Evolutionary conservation across 2,888 invertebrate species (phyloP).

Genomic region (Melolontha melolontha): DNA sequence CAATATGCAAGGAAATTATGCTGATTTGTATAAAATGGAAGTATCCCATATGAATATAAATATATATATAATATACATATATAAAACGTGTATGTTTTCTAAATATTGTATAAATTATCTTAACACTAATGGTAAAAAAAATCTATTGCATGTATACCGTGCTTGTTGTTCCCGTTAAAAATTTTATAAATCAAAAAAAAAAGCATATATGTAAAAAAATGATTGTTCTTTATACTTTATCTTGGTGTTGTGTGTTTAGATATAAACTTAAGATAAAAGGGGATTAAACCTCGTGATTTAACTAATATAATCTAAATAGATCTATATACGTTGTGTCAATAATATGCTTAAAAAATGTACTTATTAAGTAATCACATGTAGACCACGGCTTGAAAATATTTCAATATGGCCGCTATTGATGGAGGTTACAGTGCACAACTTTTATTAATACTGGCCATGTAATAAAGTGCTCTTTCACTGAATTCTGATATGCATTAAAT

Average conservation of each 20-base stretch:
- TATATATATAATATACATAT: slow-evolving; percentile 45
- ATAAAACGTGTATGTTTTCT: slow-evolving; percentile 53
- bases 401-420: slow-evolving; percentile 55
- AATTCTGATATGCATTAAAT: slow-evolving; percentile 11
- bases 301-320: slow-evolving; percentile 43
- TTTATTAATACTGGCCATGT: slow-evolving; percentile 52
- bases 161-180: slow-evolving; percentile 63
- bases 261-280: slow-evolving; percentile 52
- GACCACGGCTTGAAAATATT: slow-evolving; percentile 47
- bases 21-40: slow-evolving; percentile 16
- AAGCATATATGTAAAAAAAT: slow-evolving; percentile 55
- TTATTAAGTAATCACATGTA: slow-evolving; percentile 48
- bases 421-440: slow-evolving; percentile 56
- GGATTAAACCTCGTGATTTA: slow-evolving; percentile 49
- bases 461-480: slow-evolving; percentile 17
- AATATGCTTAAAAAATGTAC: slow-evolving; percentile 47
- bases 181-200: slow-evolving; percentile 60
- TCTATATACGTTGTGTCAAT: slow-evolving; percentile 44
- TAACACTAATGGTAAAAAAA: slow-evolving; percentile 47
- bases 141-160: slow-evolving; percentile 61
- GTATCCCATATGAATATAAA: slow-evolving; percentile 10
- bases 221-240: slow-evolving; percentile 65
- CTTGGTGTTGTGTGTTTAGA: slow-evolving; percentile 65
- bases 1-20: slow-evolving; percentile 24
- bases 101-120: slow-evolving; percentile 57